Conservation (phyloP, 2,797 vertebrate species). For the Thalassophryne amazonica region DNA sequence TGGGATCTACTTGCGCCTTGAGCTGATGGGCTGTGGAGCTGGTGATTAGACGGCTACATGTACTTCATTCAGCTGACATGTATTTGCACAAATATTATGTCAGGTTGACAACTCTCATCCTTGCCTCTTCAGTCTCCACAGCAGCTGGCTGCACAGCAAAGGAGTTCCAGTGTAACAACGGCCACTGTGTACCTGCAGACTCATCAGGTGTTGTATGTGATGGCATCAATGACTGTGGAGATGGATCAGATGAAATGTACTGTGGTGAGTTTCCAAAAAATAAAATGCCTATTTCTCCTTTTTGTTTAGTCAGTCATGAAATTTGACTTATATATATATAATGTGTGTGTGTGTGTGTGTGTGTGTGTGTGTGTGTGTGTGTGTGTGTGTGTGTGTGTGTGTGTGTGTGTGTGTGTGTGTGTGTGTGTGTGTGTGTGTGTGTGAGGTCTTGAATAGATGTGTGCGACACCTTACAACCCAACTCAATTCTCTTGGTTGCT, state of each 20-base stretch:
- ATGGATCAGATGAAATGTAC: conserved; percentile 73
- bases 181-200: conserved; percentile 74
- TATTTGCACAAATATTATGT: neutral
- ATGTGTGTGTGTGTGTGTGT: no score
- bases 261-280: conserved; percentile 63
- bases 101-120: conserved; percentile 41
- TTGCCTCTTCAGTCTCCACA: conserved; percentile 15
- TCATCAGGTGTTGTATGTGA: conserved; percentile 69
- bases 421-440: no score
- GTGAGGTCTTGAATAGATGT: no score
- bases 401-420: no score
- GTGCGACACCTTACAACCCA: no score
- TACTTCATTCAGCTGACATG: neutral
- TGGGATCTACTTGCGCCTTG: conserved; percentile 75
- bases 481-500: neutral
- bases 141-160: conserved; percentile 50
- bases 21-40: conserved; percentile 86
- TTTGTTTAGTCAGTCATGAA: neutral
- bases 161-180: conserved; percentile 76
- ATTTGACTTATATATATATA: no score
- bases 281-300: neutral
- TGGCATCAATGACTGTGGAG: conserved; percentile 74
- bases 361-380: no score
- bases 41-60: conserved; percentile 39
- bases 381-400: no score